Evolutionary conservation across 2,113 vertebrate genomes (phyloP).

Genomic region (Eidolon helvum): DNA sequence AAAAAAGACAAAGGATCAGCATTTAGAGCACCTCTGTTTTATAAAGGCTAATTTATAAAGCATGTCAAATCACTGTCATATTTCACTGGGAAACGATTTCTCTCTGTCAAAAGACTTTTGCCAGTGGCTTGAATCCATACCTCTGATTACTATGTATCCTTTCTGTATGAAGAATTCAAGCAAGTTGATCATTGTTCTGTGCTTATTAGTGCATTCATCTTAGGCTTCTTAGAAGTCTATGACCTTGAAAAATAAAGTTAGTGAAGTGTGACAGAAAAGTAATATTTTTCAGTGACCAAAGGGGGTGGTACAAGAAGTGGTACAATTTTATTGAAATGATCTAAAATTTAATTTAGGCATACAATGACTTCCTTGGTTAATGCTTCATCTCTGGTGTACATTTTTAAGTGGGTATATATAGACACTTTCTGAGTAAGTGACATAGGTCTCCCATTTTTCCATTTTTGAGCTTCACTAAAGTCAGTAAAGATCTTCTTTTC

Average conservation of each 20-base stretch:
- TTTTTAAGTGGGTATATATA: not conserved
- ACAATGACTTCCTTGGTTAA: not conserved
- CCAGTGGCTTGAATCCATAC: not conserved
- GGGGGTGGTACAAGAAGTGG: not conserved
- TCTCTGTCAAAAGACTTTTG: not conserved
- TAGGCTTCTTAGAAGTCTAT: not conserved
- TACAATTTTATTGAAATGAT: not conserved
- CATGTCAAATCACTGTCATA: not conserved
- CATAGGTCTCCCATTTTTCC: not conserved
- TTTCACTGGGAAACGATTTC: not conserved
- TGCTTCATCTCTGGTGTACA: not conserved
- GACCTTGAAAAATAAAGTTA: conserved; percentile 5
- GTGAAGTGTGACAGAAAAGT: not conserved
- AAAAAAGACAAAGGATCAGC: not conserved
- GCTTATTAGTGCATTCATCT: not conserved
- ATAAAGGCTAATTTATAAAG: not conserved
- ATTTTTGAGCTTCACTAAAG: not conserved
- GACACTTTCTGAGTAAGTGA: not conserved
- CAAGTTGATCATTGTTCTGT: not conserved
- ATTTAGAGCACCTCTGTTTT: not conserved
- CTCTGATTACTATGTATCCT: not conserved
- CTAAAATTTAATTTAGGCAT: not conserved
- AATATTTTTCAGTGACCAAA: not conserved
- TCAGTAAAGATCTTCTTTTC: not conserved
- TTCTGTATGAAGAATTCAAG: not conserved